Evolutionary conservation across 2,113 vertebrate species (phyloP).

Genomic region (Maccullochella peelii): DNA sequence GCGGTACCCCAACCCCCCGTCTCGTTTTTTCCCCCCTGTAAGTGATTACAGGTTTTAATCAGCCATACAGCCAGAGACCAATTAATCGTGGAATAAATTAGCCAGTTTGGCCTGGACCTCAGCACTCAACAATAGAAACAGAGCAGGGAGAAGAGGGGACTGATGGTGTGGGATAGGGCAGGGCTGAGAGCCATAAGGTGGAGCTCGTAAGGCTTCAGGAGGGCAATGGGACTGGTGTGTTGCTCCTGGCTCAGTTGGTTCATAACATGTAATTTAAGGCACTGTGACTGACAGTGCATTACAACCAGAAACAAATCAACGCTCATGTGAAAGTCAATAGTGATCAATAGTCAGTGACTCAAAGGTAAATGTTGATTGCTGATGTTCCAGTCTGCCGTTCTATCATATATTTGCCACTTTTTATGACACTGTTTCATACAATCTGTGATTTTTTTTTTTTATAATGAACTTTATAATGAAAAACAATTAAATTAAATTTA

Average conservation of each 20-base stretch:
- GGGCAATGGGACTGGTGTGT: conserved; percentile 30
- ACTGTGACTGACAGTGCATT: conserved; percentile 30
- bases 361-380: conserved; percentile 40
- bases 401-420: conserved; percentile 28
- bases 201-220: conserved; percentile 28
- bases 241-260: conserved; percentile 36
- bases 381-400: conserved; percentile 37
- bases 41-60: conserved; percentile 81
- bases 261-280: conserved; percentile 60
- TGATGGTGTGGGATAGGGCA: conserved; percentile 51
- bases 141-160: conserved; percentile 31
- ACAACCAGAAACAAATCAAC: conserved; percentile 51
- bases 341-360: conserved; percentile 34
- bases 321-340: conserved; percentile 56
- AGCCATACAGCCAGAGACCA: conserved; percentile 73
- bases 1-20: conserved; percentile 29
- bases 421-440: conserved; percentile 21
- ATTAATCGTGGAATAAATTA: conserved; percentile 80
- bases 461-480: neutral
- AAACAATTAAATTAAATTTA: conserved; percentile 8
- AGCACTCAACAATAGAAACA: conserved; percentile 56
- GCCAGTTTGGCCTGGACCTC: conserved; percentile 59
- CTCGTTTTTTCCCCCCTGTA: conserved; percentile 54
- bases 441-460: neutral
- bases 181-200: conserved; percentile 38